Evolutionary conservation across 1,140 invertebrate genomes (phyloP).

Genomic region (Aphis gossypii): DNA sequence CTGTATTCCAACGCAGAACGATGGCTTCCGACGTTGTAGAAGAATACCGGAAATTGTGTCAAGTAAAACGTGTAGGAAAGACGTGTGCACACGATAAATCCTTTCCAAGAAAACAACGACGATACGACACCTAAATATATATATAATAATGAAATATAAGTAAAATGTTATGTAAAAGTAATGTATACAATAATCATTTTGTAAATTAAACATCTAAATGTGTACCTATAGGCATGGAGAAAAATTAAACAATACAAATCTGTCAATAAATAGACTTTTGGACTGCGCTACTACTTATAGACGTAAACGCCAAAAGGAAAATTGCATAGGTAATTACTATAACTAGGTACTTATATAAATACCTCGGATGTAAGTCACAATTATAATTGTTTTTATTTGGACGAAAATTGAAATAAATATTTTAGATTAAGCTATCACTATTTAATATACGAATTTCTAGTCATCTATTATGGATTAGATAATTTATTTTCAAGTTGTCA

Average conservation of each 20-base stretch:
- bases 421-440: background rate
- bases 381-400: background rate
- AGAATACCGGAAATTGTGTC: constrained; percentile 75
- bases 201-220: background rate
- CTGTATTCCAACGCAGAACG: constrained; percentile 31
- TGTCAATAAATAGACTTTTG: background rate
- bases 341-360: background rate
- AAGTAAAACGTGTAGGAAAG: constrained; percentile 74
- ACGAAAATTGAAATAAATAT: background rate
- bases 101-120: constrained; percentile 68
- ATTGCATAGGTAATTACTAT: background rate
- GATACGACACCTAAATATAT: constrained; percentile 66
- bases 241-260: background rate
- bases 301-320: background rate
- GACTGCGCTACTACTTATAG: background rate
- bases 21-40: constrained; percentile 70
- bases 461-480: background rate
- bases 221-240: background rate
- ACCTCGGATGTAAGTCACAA: background rate
- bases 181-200: background rate
- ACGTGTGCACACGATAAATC: constrained; percentile 71
- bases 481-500: background rate
- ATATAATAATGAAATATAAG: background rate
- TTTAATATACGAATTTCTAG: background rate
- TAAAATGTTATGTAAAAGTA: background rate